Base-by-base conservation (phyloP, 1,140 invertebrate genomes). In the Oncopodura yosiiana region DNA sequence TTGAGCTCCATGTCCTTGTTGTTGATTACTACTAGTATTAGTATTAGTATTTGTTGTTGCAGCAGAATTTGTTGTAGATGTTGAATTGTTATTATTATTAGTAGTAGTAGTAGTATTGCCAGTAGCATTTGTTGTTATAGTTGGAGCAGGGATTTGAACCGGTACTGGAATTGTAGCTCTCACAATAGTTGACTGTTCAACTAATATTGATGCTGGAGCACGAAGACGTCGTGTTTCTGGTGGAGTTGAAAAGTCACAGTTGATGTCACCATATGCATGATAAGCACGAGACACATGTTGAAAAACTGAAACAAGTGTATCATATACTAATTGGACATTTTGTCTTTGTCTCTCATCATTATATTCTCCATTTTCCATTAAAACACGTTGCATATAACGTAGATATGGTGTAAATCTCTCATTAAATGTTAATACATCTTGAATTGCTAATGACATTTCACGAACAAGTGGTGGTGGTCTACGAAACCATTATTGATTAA, bases 231-330 rank as follows among this genome's bases (percentile, higher is more conserved):
- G 71, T 1, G 84, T 86, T 27, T 54, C 51, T 12, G 83, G 79
- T 6, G 77, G 69, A 56, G 77, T 74, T 23, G 73, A 72, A 27
- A 86, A 75, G 60, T 87, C 79, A 34, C 88, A 76, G 68, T 82
- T 82, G 27, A 91, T 75, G 65, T 95, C 91, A 66, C 87, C 93
- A 9, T 92, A 71, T 3, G 83, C 81, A 69, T 95, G 92, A 68
- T 86, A 85, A 21, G 84, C 82, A 67, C 94, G 92, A 5, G 86
- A 79, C 49, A 94, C 71, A 49, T 80, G 82, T 67, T 95, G 92
- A 56, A 92, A 74, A 21, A 83, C 74, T 68, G 87, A 81, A 0
- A 82, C 83, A 1, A 88, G 81, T 14, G 80, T 71, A 64, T 84
- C 81, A 34, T 83, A 79, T 21, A 82, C 69, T 3, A 75, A 73